phyloP scores from a whole-genome alignment of 2,888 invertebrate species.

The Plemyria rubiginata region DNA sequence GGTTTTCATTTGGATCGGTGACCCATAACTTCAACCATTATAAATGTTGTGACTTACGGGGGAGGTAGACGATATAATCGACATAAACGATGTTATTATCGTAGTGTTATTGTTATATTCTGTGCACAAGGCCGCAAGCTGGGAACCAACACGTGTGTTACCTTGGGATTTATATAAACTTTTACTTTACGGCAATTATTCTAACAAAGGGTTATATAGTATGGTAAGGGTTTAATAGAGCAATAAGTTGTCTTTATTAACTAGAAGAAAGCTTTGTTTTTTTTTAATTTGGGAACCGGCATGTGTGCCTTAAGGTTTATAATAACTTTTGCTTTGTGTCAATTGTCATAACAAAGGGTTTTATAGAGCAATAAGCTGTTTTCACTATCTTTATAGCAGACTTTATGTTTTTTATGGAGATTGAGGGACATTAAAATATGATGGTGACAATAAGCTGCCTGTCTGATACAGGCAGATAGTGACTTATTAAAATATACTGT shows the following conservation, averaged over 20 bases:
- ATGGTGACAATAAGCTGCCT: not conserved
- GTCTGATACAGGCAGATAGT: not conserved
- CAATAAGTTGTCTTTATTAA: not conserved
- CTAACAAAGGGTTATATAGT: slow-evolving; percentile 26
- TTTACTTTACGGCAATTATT: slow-evolving; percentile 24
- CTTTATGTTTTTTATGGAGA: not conserved
- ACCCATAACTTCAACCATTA: too few relatives aligned
- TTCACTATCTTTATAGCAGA: slow-evolving; percentile 1
- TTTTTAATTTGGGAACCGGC: slow-evolving; percentile 20
- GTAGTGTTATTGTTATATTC: not conserved
- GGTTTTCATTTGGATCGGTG: too few relatives aligned
- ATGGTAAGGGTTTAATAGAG: slow-evolving; percentile 4
- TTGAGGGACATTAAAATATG: not conserved
- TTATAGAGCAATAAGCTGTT: not conserved
- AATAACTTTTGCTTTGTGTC: slow-evolving; percentile 28
- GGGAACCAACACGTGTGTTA: slow-evolving; percentile 3
- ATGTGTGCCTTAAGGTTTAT: slow-evolving; percentile 24
- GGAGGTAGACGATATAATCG: too few relatives aligned
- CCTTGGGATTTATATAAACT: slow-evolving; percentile 26
- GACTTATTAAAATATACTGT: too few relatives aligned
- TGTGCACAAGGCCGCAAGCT: slow-evolving; percentile 22
- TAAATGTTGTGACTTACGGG: too few relatives aligned
- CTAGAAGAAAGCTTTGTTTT: not conserved
- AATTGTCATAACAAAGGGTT: slow-evolving; percentile 26
- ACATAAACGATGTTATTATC: too few relatives aligned